Conservation (phyloP, 2,797 vertebrate genomes). For the Thunnus albacares region DNA sequence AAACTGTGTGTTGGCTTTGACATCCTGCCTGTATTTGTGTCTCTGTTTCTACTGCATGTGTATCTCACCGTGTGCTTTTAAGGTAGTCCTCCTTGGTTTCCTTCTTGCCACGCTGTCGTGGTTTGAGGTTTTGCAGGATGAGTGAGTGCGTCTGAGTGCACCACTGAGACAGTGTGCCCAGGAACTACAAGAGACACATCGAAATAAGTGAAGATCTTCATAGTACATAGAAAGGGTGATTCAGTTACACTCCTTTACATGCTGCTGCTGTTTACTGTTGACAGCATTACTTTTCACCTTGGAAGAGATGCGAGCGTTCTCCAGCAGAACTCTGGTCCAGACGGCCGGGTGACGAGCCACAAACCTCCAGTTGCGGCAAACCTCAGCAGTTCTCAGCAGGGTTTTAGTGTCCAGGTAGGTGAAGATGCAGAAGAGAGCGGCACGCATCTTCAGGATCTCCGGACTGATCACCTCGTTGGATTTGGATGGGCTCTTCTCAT, state of each 20-base stretch:
- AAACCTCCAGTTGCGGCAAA: conserved; percentile 97
- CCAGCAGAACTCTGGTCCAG: conserved; percentile 96
- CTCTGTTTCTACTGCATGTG: neutral
- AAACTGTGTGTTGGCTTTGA: neutral
- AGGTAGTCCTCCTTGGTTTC: conserved; percentile 98
- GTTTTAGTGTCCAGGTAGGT: conserved; percentile 98
- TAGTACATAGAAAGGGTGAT: neutral
- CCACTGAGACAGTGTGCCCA: conserved; percentile 96
- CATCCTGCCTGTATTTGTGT: neutral
- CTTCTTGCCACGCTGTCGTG: conserved; percentile 96
- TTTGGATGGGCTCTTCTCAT: conserved; percentile 92
- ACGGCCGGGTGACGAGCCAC: conserved; percentile 97
- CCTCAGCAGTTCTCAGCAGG: conserved; percentile 92
- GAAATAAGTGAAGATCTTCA: conserved; percentile 6
- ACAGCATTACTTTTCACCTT: conserved; percentile 85
- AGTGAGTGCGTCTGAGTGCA: conserved; percentile 99
- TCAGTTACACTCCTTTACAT: too few relatives aligned
- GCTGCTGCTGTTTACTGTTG: neutral
- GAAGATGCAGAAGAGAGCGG: conserved; percentile 98
- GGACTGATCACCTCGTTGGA: conserved; percentile 97
- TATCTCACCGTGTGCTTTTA: conserved; percentile 95
- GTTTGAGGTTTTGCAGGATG: conserved; percentile 98
- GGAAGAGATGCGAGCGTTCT: conserved; percentile 96
- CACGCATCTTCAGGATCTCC: conserved; percentile 97
- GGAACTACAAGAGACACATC: conserved; percentile 86